These are phyloP conservation scores for Lochmaea crataegi DNA, from an alignment of 2,888 invertebrate species.

Conservation along the genomic window DNA sequence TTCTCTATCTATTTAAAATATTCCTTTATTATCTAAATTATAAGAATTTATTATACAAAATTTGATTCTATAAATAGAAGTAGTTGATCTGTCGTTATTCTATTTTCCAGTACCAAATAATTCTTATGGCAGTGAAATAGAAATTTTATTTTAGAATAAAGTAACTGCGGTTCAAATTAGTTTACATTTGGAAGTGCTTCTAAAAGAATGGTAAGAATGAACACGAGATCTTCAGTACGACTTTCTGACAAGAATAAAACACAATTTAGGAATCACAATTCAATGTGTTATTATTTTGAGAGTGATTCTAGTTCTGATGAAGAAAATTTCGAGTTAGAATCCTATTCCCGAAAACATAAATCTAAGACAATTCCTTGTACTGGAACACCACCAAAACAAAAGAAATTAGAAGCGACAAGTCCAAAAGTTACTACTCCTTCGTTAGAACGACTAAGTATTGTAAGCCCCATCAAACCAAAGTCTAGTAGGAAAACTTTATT, in stretches of 20 bases:
- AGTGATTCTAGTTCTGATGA: constrained; percentile 43
- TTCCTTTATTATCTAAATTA: too few relatives aligned
- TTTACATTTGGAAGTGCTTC: background rate
- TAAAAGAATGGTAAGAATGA: constrained; percentile 35
- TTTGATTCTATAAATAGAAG: too few relatives aligned
- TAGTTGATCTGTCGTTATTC: too few relatives aligned
- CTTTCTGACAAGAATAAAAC: constrained; percentile 21
- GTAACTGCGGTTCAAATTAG: background rate
- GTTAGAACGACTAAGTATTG: constrained; percentile 40
- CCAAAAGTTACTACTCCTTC: constrained; percentile 39
- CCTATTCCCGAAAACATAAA: constrained; percentile 25
- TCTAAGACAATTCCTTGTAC: constrained; percentile 38
- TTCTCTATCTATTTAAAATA: too few relatives aligned
- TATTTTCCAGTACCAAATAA: too few relatives aligned
- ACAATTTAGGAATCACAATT: constrained; percentile 21
- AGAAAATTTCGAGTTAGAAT: background rate
- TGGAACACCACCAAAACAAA: constrained; percentile 62
- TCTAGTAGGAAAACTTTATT: constrained; percentile 26
- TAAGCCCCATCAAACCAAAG: constrained; percentile 36
- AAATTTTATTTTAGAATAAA: background rate
- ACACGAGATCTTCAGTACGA: constrained; percentile 40
- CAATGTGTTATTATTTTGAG: constrained; percentile 23
- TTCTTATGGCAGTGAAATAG: too few relatives aligned
- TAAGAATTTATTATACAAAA: too few relatives aligned
- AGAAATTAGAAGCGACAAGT: constrained; percentile 42